Evolutionary conservation across 2,888 invertebrate species (phyloP).

Genomic region (Limnephilus auricula): DNA sequence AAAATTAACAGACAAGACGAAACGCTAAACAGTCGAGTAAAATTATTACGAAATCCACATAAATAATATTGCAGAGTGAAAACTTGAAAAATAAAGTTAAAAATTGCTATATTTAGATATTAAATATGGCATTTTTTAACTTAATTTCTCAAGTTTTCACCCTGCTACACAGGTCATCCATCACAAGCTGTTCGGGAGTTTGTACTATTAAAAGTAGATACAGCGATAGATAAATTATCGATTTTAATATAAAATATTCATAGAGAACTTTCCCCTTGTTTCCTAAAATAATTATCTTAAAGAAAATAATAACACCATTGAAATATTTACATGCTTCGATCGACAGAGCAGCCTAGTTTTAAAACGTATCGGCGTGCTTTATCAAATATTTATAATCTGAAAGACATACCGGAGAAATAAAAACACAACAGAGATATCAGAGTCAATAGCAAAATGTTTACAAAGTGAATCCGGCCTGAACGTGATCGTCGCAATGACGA

Average conservation of each 20-base stretch:
- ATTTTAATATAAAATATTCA: background rate
- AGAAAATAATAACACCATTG: background rate
- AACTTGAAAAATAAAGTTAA: no score
- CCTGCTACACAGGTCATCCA: background rate
- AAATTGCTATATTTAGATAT: no score
- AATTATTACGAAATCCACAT: no score
- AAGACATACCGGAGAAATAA: background rate
- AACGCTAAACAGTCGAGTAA: no score
- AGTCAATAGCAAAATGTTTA: no score
- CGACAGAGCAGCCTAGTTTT: background rate
- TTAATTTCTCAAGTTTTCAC: background rate
- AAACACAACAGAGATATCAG: background rate
- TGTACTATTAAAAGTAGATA: background rate
- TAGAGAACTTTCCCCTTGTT: background rate
- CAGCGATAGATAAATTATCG: background rate
- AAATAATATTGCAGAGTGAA: no score
- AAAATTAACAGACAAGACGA: no score
- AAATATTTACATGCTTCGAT: background rate
- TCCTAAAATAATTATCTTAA: background rate
- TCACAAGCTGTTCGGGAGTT: background rate
- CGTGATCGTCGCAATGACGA: no score
- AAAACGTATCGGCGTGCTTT: background rate
- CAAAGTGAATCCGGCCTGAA: no score
- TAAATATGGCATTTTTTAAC: no score
- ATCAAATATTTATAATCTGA: background rate